A percentile compares a stretch with the other conserved stretches of the same genome.
phyloP scores from a whole-genome alignment of 1,140 invertebrate genomes.

The Anoplolepis gracilipes region DNA sequence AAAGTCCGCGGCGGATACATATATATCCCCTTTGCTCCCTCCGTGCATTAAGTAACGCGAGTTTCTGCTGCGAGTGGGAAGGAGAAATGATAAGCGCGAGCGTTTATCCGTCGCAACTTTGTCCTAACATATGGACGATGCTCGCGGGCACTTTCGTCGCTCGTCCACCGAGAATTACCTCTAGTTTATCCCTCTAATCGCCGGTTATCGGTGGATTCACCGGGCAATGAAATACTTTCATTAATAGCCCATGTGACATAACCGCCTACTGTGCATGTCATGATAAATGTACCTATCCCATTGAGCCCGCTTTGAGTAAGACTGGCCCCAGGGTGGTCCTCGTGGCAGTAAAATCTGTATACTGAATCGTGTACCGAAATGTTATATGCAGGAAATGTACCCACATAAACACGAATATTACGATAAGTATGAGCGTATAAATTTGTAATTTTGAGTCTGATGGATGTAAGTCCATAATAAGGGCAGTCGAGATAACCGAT shows the following conservation, averaged over 20 bases:
- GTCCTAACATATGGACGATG: neutral
- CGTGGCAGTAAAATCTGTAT: neutral
- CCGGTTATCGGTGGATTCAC: neutral
- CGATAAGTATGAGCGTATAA: neutral
- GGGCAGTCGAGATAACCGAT: conserved; percentile 5
- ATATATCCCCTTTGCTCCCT: no score
- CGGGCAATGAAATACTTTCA: conserved; percentile 54
- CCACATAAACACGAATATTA: neutral
- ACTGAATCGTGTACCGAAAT: neutral
- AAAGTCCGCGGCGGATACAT: conserved; percentile 49
- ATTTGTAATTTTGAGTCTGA: neutral
- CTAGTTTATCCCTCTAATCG: conserved; percentile 25
- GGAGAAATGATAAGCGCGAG: neutral
- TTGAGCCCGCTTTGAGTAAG: neutral
- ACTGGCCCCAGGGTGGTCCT: neutral
- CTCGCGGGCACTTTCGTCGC: neutral
- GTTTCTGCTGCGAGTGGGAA: neutral
- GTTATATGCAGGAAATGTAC: neutral
- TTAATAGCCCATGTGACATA: conserved; percentile 47
- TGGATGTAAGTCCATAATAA: conserved; percentile 6
- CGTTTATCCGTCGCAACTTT: conserved; percentile 5
- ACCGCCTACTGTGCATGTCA: neutral
- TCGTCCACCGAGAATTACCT: conserved; percentile 35
- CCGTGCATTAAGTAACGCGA: conserved; percentile 8
- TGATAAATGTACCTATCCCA: conserved; percentile 54